Conservation (phyloP, 2,113 vertebrate genomes). For the Zapornia atra region DNA sequence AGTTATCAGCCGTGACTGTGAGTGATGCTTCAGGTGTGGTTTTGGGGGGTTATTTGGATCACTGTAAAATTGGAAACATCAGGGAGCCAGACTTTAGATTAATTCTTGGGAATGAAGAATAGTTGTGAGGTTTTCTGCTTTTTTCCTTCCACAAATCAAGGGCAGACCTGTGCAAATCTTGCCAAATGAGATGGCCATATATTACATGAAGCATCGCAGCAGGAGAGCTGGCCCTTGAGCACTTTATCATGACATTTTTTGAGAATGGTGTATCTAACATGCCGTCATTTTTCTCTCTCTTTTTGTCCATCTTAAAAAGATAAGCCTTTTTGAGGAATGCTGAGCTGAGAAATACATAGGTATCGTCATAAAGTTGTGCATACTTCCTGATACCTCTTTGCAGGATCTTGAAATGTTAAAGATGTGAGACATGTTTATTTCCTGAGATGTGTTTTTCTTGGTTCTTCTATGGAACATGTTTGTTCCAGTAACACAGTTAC, state of each 20-base stretch:
- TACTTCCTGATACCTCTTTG: neutral
- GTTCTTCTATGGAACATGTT: neutral
- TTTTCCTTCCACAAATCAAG: constrained; percentile 56
- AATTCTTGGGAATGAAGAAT: constrained; percentile 32
- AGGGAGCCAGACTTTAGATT: constrained; percentile 24
- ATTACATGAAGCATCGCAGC: constrained; percentile 23
- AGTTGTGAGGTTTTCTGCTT: constrained; percentile 43
- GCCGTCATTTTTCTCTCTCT: neutral
- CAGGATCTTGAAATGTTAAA: neutral
- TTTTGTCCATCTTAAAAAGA: neutral
- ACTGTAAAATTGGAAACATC: constrained; percentile 57
- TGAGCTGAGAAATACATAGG: neutral
- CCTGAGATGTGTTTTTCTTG: neutral
- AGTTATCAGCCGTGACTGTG: constrained; percentile 16
- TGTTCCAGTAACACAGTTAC: neutral
- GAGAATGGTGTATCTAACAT: neutral
- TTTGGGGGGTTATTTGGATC: constrained; percentile 10
- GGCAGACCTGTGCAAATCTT: constrained; percentile 37
- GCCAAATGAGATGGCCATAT: constrained; percentile 16
- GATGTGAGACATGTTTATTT: neutral
- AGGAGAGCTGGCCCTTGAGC: constrained; percentile 8
- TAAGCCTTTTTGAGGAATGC: neutral
- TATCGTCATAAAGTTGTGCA: neutral
- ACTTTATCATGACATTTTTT: neutral
- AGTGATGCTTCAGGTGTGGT: constrained; percentile 58